Evolutionary conservation across 2,888 invertebrate genomes (phyloP), one percentile per base, ranked within the genome.

Genomic region (Zonitis immaculata): DNA sequence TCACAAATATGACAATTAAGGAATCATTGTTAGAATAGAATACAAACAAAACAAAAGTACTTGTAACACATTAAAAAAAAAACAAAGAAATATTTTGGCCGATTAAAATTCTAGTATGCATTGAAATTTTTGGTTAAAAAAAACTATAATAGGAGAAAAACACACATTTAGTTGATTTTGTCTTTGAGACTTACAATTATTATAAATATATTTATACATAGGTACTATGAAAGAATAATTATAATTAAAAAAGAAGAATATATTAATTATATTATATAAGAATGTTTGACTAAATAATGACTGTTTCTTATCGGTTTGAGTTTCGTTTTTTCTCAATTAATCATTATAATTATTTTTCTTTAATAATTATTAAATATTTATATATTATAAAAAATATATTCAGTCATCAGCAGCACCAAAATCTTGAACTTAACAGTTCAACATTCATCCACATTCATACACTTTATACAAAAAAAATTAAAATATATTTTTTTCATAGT

Each of bases 1-100:
- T 77, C 77, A 77, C 77, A 77, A 74, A 73, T 69, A 73, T 75
- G 76, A 76, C 76, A 76, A 74, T 74, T 73, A 72, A 71, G 70
- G 71, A 75, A 73, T 73, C 73, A 70, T 68, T 69, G 70, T 72
- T 72, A 72, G 69, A 69, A 65, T 59, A 65, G 66, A 69, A 66
- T 64, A 69, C 60, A 64, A 35, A 35, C 35, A 18, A 62, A 59
- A 66, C n/a, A n/a, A n/a, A n/a, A n/a, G n/a, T n/a, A n/a, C n/a
- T n/a, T n/a, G n/a, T n/a, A n/a, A n/a, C n/a, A 61, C 64, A 65
- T 48, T 63, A 61, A 65, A 49, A 69, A 49, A 43, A 53, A 46
- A 20, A 47, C 45, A 49, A 44, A 46, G 20, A 35, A 25, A 16
- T 14, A 49, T 54, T 51, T 45, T 27, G 43, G 44, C 44, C 44